Percentiles rank a stretch among this genome's conserved stretches.
phyloP scores from a whole-genome alignment of 2,113 vertebrate species.

The Sus scrofa region T2T-Sscrofa CM000823.6:27478001-27478500 shows the following conservation, averaged over 20 bases:
- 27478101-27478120: neutral
- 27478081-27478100: neutral
- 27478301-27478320: fast-evolving
- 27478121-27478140: neutral
- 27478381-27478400: neutral
- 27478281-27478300: neutral
- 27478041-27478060: neutral
- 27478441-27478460: neutral
- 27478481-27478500: neutral
- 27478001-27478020: neutral
- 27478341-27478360: neutral
- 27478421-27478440: neutral
- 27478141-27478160: neutral
- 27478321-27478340: neutral
- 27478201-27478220: neutral
- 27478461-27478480: neutral
- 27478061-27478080: neutral
- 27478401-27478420: neutral
- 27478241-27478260: fast-evolving
- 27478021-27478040: neutral
- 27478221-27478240: fast-evolving
- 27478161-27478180: neutral
- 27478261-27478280: neutral
- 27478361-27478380: neutral
- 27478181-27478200: neutral